These are phyloP conservation scores for Drosophila rubida DNA, from an alignment of 2,888 invertebrate genomes.

Conservation along the genomic window DNA sequence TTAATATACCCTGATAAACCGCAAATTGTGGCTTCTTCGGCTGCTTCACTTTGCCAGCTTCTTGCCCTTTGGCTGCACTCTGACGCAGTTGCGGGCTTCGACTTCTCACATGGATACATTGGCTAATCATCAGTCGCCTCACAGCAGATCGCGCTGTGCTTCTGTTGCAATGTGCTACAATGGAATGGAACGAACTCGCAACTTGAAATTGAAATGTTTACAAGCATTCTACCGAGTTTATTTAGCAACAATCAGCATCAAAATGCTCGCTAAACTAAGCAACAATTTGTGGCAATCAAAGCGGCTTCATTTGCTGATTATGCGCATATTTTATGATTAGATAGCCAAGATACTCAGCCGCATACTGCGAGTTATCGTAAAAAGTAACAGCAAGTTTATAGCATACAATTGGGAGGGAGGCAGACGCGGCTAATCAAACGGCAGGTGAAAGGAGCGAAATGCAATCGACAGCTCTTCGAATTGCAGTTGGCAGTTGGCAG, in stretches of 20 bases:
- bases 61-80: constrained; percentile 30
- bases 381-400: constrained; percentile 22
- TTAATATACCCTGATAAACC: constrained; percentile 61
- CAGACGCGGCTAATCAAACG: constrained; percentile 48
- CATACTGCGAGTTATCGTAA: background rate
- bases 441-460: constrained; percentile 15
- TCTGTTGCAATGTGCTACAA: too few relatives aligned
- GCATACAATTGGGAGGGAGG: constrained; percentile 18
- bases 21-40: constrained; percentile 56
- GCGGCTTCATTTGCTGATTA: background rate
- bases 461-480: constrained; percentile 14
- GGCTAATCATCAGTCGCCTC: constrained; percentile 31
- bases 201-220: too few relatives aligned
- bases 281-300: background rate
- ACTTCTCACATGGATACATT: constrained; percentile 29
- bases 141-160: too few relatives aligned
- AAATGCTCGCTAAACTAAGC: background rate
- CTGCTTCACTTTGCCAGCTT: background rate
- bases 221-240: too few relatives aligned
- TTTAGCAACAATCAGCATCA: background rate
- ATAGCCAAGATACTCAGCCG: background rate
- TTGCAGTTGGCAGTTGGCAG: constrained; percentile 37
- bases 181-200: too few relatives aligned
- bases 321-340: constrained; percentile 2
- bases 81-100: constrained; percentile 32